phyloP scores from a whole-genome alignment of 2,113 vertebrate species.

The Prunella himalayana region DNA sequence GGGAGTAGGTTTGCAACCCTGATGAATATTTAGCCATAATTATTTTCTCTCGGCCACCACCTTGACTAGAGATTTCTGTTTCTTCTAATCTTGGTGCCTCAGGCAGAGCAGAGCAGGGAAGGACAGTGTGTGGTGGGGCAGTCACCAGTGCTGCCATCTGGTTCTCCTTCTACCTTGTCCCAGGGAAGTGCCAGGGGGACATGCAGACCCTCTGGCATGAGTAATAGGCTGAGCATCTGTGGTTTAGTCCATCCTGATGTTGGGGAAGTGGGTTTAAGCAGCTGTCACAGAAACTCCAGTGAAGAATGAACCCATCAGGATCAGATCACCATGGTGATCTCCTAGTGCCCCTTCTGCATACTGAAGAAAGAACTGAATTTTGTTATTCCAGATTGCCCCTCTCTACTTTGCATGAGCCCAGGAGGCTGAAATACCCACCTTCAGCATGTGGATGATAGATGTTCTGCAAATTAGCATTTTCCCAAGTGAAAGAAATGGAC shows the following conservation, averaged over 20 bases:
- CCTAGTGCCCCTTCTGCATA: background rate
- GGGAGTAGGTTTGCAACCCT: background rate
- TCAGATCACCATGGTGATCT: background rate
- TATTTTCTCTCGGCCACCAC: background rate
- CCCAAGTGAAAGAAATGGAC: background rate
- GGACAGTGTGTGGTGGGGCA: background rate
- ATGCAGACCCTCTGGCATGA: background rate
- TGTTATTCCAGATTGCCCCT: background rate
- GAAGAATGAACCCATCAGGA: background rate
- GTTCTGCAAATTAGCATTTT: background rate
- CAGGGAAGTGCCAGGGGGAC: background rate
- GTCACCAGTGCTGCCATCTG: background rate
- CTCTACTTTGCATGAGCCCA: background rate
- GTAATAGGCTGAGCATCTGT: background rate
- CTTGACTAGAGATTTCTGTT: background rate
- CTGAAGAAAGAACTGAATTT: background rate
- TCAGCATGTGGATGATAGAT: background rate
- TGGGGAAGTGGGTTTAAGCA: background rate
- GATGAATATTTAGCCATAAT: background rate
- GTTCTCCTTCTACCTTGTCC: background rate
- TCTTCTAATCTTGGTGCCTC: background rate
- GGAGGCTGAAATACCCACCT: background rate
- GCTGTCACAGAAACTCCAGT: fast-evolving
- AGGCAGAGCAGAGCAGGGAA: background rate
- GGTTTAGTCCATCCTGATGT: background rate